phyloP scores from a whole-genome alignment of 2,888 invertebrate species.

The Epinotia brunnichana region DNA sequence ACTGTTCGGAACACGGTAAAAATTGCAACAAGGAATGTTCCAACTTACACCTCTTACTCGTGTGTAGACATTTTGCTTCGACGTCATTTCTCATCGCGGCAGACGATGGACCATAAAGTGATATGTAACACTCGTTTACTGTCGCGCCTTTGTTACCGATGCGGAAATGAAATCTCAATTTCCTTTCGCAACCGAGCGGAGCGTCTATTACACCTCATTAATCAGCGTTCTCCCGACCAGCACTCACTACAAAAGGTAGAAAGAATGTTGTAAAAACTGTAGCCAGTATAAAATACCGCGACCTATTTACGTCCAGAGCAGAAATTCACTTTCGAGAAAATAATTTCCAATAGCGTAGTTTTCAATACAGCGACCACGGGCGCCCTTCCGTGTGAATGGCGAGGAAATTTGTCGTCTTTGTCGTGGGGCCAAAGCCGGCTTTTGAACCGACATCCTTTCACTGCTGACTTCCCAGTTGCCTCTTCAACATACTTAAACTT shows the following conservation, averaged over 20 bases:
- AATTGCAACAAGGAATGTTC: slow-evolving; percentile 42
- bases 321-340: slow-evolving; percentile 66
- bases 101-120: slow-evolving; percentile 36
- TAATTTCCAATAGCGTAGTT: slow-evolving; percentile 68
- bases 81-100: slow-evolving; percentile 37
- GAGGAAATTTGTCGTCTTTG: slow-evolving; percentile 69
- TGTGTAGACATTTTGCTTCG: slow-evolving; percentile 19
- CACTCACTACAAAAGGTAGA: slow-evolving; percentile 50
- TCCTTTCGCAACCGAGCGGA: slow-evolving; percentile 30
- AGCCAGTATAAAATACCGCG: slow-evolving; percentile 65
- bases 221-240: slow-evolving; percentile 30
- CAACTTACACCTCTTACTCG: slow-evolving; percentile 28
- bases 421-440: slow-evolving; percentile 53
- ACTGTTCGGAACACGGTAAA: slow-evolving; percentile 39
- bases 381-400: slow-evolving; percentile 65
- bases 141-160: slow-evolving; percentile 35
- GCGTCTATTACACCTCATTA: slow-evolving; percentile 40
- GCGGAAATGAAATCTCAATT: slow-evolving; percentile 43
- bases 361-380: slow-evolving; percentile 56
- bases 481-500: slow-evolving; percentile 40
- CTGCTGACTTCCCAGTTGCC: slow-evolving; percentile 49
- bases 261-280: slow-evolving; percentile 55
- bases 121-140: slow-evolving; percentile 43
- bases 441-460: slow-evolving; percentile 58
- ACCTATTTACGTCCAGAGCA: slow-evolving; percentile 73